These are phyloP conservation scores for Laticauda laticaudata DNA, from an alignment of 2,113 vertebrate species.

Conservation along the genomic window DNA sequence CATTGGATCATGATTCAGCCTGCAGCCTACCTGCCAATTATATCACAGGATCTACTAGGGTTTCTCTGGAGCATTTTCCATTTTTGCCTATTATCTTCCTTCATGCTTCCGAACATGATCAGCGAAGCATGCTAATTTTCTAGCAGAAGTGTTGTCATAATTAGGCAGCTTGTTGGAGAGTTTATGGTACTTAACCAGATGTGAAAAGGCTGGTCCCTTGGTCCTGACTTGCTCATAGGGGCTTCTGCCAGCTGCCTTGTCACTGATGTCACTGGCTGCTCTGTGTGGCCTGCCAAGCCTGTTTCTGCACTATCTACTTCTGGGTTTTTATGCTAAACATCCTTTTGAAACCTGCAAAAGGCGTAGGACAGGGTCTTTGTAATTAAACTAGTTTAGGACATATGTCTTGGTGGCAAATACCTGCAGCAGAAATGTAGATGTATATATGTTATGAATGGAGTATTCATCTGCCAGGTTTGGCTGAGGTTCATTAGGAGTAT, in stretches of 20 bases:
- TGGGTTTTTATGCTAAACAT: conserved; percentile 68
- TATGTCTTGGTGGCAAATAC: conserved; percentile 38
- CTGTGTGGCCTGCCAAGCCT: conserved; percentile 51
- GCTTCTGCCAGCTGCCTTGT: conserved; percentile 69
- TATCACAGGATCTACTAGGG: background rate
- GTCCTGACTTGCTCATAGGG: conserved; percentile 64
- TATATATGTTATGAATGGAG: background rate
- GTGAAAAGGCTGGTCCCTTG: conserved; percentile 84
- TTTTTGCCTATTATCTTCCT: conserved; percentile 53
- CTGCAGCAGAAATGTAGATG: conserved; percentile 24
- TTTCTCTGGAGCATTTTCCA: background rate
- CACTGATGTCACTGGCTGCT: conserved; percentile 60
- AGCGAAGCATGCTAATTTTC: conserved; percentile 81
- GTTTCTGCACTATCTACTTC: conserved; percentile 49
- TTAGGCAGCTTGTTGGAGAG: conserved; percentile 79
- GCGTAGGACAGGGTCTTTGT: conserved; percentile 31
- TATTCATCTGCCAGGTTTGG: background rate
- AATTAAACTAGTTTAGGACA: conserved; percentile 46
- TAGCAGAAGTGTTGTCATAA: conserved; percentile 90
- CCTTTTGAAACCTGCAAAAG: conserved; percentile 53
- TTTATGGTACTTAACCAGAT: conserved; percentile 91
- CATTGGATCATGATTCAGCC: background rate
- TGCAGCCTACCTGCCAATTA: conserved; percentile 9
- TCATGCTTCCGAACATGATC: conserved; percentile 69
- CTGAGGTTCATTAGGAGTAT: background rate